Evolutionary conservation across 1,140 invertebrate genomes (phyloP).

Genomic region (Whitmania pigra): DNA sequence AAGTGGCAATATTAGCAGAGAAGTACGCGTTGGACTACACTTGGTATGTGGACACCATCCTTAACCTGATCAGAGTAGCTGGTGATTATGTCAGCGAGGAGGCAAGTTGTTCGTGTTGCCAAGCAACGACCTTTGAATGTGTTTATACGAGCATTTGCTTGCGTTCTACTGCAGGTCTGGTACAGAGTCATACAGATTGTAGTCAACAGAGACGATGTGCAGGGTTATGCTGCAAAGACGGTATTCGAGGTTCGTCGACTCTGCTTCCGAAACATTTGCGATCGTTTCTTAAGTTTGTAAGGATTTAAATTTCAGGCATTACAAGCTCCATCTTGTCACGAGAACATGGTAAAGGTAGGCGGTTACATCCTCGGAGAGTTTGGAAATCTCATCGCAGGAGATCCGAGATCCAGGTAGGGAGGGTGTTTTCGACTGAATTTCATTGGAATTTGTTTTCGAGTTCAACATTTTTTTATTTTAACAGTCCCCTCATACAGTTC

Average conservation of each 20-base stretch:
- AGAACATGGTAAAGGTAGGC: constrained; percentile 99
- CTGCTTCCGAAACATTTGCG: background rate
- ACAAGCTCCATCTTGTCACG: constrained; percentile 95
- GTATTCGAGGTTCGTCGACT: constrained; percentile 69
- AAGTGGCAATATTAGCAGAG: constrained; percentile 98
- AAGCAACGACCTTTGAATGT: no score
- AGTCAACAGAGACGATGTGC: constrained; percentile 94
- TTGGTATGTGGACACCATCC: constrained; percentile 96
- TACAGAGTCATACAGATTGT: constrained; percentile 99
- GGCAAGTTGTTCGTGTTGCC: constrained; percentile 10
- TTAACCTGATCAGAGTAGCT: constrained; percentile 96
- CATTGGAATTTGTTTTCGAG: background rate
- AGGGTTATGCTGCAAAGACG: constrained; percentile 95
- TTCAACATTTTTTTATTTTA: background rate
- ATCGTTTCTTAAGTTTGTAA: background rate
- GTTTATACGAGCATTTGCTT: background rate
- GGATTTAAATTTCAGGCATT: constrained; percentile 46
- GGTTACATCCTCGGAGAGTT: constrained; percentile 99
- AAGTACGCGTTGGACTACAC: constrained; percentile 99
- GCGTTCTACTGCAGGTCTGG: constrained; percentile 28
- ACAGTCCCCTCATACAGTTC: constrained; percentile 83
- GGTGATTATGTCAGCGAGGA: constrained; percentile 90
- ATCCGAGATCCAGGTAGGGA: constrained; percentile 48
- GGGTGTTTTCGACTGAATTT: no score
- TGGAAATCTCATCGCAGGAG: constrained; percentile 96